Evolutionary conservation across 2,888 invertebrate species (phyloP), one percentile per base, ranked within the genome.

Genomic region (Acronicta aceris): DNA sequence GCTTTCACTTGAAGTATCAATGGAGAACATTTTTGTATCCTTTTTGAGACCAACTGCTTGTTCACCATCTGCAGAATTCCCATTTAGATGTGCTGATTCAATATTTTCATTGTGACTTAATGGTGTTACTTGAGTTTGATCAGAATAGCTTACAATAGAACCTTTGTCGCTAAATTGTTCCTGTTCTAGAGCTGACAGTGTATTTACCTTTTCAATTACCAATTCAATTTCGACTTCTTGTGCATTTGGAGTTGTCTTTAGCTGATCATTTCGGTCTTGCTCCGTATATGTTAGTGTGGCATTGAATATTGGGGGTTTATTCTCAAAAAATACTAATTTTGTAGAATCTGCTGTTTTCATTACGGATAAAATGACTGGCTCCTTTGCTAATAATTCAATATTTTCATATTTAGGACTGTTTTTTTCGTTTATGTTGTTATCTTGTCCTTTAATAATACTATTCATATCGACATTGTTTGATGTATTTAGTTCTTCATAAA

Each of bases 401-500:
- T 60, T 66, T 49, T 68, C 52, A 38, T 42, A 46, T 41, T 38
- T 36, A 7, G 16, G 16, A 7, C 52, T 48, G 0, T 61, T 15
- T 46, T 59, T 36, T 36, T 8, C 12, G 2, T 36, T 61, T 46
- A 45, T 36, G n/a, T 47, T 30, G 16, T 46, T 21, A 27, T 4
- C 16, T 38, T 54, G 50, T 27, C 51, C 38, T 41, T 42, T 47
- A 27, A 17, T 52, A 7, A 15, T 15, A 40, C 17, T 42, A 42
- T 17, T 57, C 7, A n/a, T 38, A 36, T 51, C 45, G 38, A 40
- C 67, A 45, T 56, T 56, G 10, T 53, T 73, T 30, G 65, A 65
- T 54, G 72, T 82, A 71, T 78, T 87, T 27, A 93, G 76, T 79
- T 91, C 87, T 50, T 88, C 92, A 74, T 93, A 95, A 70, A 95